A percentile compares a stretch with the other conserved stretches of the same genome.
These are phyloP conservation scores for Danio aesculapii DNA, from an alignment of 2,797 vertebrate species.

Conservation along the genomic window DNA sequence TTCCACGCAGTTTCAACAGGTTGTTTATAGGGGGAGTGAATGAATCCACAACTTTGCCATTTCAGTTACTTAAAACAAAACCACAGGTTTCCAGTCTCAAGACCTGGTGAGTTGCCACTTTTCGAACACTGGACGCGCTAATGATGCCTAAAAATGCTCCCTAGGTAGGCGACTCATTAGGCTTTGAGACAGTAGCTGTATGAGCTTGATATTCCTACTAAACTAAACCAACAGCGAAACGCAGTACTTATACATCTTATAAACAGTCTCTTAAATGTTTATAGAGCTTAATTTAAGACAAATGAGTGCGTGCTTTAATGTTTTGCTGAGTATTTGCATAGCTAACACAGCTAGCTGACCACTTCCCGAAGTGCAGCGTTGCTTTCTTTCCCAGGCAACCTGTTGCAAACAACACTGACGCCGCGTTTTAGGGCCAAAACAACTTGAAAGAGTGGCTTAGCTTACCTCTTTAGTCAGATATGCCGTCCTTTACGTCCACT, in stretches of 20 bases:
- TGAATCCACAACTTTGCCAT: neutral
- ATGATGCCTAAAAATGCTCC: neutral
- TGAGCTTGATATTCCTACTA: neutral
- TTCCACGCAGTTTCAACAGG: conserved; percentile 14
- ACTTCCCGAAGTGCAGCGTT: conserved; percentile 38
- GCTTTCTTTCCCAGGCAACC: conserved; percentile 57
- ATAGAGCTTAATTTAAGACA: neutral
- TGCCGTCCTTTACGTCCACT: neutral
- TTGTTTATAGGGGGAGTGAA: neutral
- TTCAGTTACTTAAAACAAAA: neutral
- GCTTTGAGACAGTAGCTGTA: neutral
- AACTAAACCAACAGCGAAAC: neutral
- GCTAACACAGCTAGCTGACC: conserved; percentile 55
- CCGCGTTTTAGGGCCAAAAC: neutral
- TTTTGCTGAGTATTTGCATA: conserved; percentile 29
- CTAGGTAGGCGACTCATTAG: conserved; percentile 13
- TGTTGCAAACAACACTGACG: conserved; percentile 56
- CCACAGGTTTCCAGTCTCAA: neutral
- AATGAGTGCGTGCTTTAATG: neutral
- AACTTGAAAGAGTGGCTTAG: neutral
- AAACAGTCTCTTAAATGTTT: neutral
- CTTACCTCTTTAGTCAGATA: conserved; percentile 26
- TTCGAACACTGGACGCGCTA: neutral
- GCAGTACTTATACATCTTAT: neutral
- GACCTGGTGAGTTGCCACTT: neutral